Evolutionary conservation across 2,797 vertebrate genomes (phyloP).

Genomic region (Rhinoraja longicauda): DNA sequence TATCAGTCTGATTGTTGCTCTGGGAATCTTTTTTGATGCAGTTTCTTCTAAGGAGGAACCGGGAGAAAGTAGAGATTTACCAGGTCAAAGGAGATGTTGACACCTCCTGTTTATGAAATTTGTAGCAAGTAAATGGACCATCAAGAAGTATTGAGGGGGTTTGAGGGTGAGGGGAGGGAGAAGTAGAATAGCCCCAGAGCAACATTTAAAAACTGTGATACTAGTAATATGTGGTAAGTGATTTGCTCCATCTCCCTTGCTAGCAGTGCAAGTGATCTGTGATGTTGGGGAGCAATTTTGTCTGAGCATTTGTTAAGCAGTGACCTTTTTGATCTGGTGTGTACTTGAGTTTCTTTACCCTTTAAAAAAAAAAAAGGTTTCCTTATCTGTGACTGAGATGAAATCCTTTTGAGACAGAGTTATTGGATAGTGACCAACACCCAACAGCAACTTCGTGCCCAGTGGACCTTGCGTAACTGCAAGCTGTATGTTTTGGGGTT

Average conservation of each 20-base stretch:
- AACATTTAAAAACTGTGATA: slow-evolving; percentile 27
- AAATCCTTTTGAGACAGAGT: slow-evolving; percentile 33
- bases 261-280: background rate
- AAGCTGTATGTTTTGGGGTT: slow-evolving; percentile 27
- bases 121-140: background rate
- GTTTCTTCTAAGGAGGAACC: background rate
- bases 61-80: background rate
- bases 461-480: background rate
- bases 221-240: slow-evolving; percentile 8
- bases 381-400: slow-evolving; percentile 32
- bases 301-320: slow-evolving; percentile 8
- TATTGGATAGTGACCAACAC: slow-evolving; percentile 33
- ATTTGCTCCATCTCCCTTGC: background rate
- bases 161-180: background rate
- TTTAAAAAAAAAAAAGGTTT: slow-evolving; percentile 21
- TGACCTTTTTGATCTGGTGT: slow-evolving; percentile 16
- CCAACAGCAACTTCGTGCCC: slow-evolving; percentile 5
- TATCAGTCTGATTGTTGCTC: background rate
- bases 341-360: slow-evolving; percentile 24
- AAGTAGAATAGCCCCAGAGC: background rate
- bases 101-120: background rate
- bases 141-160: background rate
- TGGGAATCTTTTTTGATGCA: background rate
- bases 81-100: slow-evolving; percentile 3
- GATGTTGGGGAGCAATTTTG: background rate